Evolutionary conservation across 2,113 vertebrate species (phyloP), one percentile per base, ranked within the genome.

Genomic region (Anoura caudifer): DNA sequence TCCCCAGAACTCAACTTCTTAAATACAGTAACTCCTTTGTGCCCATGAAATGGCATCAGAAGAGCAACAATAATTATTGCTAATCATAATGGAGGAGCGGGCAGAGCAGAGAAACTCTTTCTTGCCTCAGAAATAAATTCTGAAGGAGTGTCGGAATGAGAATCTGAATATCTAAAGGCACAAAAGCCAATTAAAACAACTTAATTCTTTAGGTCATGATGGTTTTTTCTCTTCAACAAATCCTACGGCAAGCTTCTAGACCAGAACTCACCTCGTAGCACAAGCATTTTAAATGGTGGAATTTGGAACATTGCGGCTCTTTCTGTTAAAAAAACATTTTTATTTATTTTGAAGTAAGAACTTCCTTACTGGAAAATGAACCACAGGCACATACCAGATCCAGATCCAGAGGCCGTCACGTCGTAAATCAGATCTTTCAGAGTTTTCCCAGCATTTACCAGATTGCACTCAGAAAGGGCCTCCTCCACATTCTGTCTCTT

Each of bases 391-490:
- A 2, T 98, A 99, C 99, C 99, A 26, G 99, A 99, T 96, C 99
- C 99, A 0, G 99, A 99, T 50, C 99, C 99, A 0, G 99, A 99
- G 38, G 99, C 99, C 0, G 99, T 99, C 98, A 99, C 99, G 95
- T 99, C 99, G 5, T 98, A 99, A 95, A 99, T 99, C 43, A 99
- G 98, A 41, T 99, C 99, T 98, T 98, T 99, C 45, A 99, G 99
- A 22, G 99, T 99, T 98, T 99, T 99, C 26, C 99, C 99, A 0
- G 99, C 81, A 76, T 98, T 98, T 83, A 98, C 98, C 52, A 99
- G 97, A 96, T 97, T 99, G 97, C 98, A 99, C 70, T 99, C 99
- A 1, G 99, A 98, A 9, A 99, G 98, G 0, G 98, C 98, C 19
- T 99, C 99, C 97, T 99, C 99, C 43, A 99, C 98, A 20, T 98